Conservation (phyloP, 1,140 invertebrate genomes). For the Ceratitis capitata region DNA sequence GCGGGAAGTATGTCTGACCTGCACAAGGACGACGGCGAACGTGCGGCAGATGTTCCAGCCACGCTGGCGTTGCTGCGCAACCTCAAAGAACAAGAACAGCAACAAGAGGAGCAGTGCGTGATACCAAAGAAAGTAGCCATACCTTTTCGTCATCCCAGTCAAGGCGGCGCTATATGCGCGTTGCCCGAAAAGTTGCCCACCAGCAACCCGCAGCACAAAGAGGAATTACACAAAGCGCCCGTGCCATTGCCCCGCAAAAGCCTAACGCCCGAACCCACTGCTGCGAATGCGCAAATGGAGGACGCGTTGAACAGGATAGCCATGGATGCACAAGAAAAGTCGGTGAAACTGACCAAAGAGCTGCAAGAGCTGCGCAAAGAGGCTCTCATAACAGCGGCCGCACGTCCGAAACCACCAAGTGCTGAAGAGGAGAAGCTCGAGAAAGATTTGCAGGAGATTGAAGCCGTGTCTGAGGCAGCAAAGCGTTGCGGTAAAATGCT, state of each 20-base stretch:
- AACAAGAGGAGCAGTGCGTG: constrained; percentile 45
- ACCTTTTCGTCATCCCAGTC: constrained; percentile 60
- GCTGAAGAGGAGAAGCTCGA: constrained; percentile 57
- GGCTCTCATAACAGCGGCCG: constrained; percentile 56
- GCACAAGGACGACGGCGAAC: constrained; percentile 40
- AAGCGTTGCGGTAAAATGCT: constrained; percentile 66
- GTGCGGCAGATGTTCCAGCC: constrained; percentile 51
- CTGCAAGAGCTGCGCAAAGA: constrained; percentile 62
- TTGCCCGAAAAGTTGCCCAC: constrained; percentile 51
- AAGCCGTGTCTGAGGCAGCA: constrained; percentile 65
- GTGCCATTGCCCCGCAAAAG: constrained; percentile 59
- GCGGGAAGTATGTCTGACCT: constrained; percentile 52
- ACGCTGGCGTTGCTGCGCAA: constrained; percentile 57
- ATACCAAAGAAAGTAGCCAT: constrained; percentile 46
- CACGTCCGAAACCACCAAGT: constrained; percentile 50
- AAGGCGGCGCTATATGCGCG: constrained; percentile 58
- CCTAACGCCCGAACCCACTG: constrained; percentile 55
- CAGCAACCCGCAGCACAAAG: constrained; percentile 46
- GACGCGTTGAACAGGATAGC: constrained; percentile 70
- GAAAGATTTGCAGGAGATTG: constrained; percentile 59
- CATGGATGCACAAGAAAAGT: constrained; percentile 70
- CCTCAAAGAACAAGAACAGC: constrained; percentile 54
- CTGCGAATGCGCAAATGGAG: constrained; percentile 59
- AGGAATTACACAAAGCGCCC: constrained; percentile 44
- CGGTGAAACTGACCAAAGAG: constrained; percentile 68